Evolutionary conservation across 2,888 invertebrate genomes (phyloP).

Genomic region (Hypomecis atomaria): DNA sequence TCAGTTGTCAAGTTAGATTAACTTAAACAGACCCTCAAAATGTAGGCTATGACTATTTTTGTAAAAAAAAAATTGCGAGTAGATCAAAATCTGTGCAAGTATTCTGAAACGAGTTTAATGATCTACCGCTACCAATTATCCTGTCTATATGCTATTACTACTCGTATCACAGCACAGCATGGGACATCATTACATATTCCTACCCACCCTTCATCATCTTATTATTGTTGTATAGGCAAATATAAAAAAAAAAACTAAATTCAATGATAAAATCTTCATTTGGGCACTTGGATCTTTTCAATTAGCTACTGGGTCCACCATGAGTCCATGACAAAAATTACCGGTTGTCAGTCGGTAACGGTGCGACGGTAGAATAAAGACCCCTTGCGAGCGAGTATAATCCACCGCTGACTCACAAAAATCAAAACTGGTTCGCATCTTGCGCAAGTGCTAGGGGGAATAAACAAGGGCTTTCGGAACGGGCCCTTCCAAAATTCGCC

Average conservation of each 20-base stretch:
- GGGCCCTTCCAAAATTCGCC: constrained; percentile 83
- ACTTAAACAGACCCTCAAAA: too few species aligned
- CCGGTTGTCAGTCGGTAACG: constrained; percentile 49
- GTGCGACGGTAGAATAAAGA: constrained; percentile 44
- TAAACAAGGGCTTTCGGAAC: constrained; percentile 77
- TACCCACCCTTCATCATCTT: too few species aligned
- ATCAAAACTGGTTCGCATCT: constrained; percentile 84
- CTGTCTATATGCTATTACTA: too few species aligned
- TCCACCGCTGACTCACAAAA: constrained; percentile 73
- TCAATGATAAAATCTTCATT: constrained; percentile 44
- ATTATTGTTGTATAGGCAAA: background rate
- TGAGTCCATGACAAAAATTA: constrained; percentile 50
- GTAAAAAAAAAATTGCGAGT: too few species aligned
- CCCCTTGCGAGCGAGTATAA: constrained; percentile 68
- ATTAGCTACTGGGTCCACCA: constrained; percentile 39
- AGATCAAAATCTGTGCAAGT: too few species aligned
- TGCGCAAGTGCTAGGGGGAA: constrained; percentile 82
- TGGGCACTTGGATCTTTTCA: constrained; percentile 34
- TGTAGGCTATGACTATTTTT: too few species aligned
- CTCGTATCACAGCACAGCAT: too few species aligned
- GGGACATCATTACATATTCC: too few species aligned
- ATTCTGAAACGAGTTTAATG: too few species aligned
- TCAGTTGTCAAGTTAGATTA: too few species aligned
- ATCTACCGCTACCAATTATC: too few species aligned
- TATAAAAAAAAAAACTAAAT: constrained; percentile 19